A percentile compares a stretch with the other conserved stretches of the same genome.
Conservation (phyloP, 2,113 vertebrate genomes). For the Chionomys nivalis region DNA sequence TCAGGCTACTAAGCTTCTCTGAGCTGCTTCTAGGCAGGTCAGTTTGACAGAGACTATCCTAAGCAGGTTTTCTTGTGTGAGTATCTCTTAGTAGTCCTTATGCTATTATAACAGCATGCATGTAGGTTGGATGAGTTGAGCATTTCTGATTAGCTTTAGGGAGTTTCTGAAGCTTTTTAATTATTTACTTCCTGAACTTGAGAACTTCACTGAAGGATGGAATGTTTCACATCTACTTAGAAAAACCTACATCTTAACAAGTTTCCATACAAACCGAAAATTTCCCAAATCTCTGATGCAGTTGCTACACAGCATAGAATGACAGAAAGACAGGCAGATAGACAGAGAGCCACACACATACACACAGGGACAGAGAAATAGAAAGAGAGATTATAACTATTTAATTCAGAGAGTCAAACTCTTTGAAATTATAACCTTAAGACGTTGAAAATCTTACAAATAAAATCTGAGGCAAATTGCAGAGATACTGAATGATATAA, state of each 20-base stretch:
- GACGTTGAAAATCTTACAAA: neutral
- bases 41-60: neutral
- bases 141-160: too few species aligned
- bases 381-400: neutral
- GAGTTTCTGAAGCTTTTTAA: neutral
- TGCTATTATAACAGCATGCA: neutral
- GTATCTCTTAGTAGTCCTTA: neutral
- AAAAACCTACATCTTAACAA: neutral
- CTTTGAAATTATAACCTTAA: neutral
- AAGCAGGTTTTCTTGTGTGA: neutral
- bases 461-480: neutral
- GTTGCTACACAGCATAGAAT: neutral
- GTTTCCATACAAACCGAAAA: neutral
- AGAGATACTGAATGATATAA: neutral
- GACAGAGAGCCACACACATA: neutral
- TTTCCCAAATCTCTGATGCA: neutral
- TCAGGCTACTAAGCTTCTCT: neutral
- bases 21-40: neutral
- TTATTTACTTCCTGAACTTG: neutral
- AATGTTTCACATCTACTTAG: neutral
- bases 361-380: neutral
- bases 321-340: neutral
- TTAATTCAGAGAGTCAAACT: neutral
- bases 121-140: rapidly evolving
- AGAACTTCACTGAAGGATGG: neutral